A percentile compares a stretch with the other conserved stretches of the same genome.
Evolutionary conservation across 2,113 vertebrate genomes (phyloP).

Genomic region (Apodemus speciosus): DNA sequence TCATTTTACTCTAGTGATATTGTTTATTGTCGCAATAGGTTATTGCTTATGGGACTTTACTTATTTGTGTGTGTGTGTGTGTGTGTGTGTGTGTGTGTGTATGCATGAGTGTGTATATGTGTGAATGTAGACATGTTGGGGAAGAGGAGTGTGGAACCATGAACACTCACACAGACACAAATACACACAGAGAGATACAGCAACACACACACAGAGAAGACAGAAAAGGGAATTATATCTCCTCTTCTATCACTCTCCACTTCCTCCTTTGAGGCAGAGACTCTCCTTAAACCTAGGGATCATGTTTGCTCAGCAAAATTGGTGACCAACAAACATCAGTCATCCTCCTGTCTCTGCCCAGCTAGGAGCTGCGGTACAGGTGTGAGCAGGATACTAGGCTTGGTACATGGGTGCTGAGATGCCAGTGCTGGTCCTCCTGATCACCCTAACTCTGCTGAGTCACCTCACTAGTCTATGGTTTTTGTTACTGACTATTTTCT

Average conservation of each 20-base stretch:
- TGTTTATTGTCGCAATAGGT: too few relatives aligned
- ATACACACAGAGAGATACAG: too few relatives aligned
- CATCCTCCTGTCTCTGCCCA: not conserved
- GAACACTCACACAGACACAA: too few relatives aligned
- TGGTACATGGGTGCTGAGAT: not conserved
- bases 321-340: not conserved
- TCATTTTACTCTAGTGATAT: too few relatives aligned
- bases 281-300: not conserved
- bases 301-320: not conserved
- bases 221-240: not conserved
- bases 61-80: too few relatives aligned
- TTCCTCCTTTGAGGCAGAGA: not conserved
- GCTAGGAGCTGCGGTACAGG: not conserved
- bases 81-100: too few relatives aligned
- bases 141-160: too few relatives aligned
- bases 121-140: too few relatives aligned
- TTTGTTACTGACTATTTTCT: not conserved
- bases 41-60: too few relatives aligned
- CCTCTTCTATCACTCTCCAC: not conserved
- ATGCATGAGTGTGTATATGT: too few relatives aligned
- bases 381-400: not conserved
- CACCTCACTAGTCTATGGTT: not conserved
- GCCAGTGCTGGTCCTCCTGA: not conserved
- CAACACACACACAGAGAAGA: not conserved
- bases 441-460: not conserved